A percentile compares a stretch with the other conserved stretches of the same genome.
Conservation (phyloP, 35 echinoderm and acorn worm genomes). For the Patiria miniata region DNA sequence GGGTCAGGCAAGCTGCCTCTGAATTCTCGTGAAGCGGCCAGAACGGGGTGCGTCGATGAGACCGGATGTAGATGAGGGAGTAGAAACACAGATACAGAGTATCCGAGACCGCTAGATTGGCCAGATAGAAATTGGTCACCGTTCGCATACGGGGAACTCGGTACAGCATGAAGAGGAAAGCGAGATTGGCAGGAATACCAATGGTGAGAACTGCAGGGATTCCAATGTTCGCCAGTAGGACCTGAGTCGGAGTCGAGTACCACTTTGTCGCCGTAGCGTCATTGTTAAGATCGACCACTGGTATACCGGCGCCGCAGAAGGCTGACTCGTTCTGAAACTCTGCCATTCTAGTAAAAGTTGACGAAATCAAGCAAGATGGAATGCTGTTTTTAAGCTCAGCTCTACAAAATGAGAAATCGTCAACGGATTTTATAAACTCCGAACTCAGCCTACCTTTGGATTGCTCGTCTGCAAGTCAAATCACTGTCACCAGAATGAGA, state of each 20-base stretch:
- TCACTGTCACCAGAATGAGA: too few species aligned
- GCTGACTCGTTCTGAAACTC: too few species aligned
- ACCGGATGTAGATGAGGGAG: background rate
- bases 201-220: background rate
- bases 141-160: conserved; percentile 26
- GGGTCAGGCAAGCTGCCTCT: background rate
- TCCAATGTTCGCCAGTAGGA: background rate
- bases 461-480: too few species aligned
- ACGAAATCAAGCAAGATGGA: too few species aligned
- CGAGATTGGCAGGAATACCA: conserved; percentile 7
- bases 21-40: background rate
- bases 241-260: background rate
- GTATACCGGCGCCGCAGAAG: background rate
- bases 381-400: too few species aligned
- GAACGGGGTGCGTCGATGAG: conserved; percentile 3
- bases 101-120: conserved; percentile 25
- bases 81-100: background rate
- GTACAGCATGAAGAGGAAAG: conserved; percentile 23
- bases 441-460: too few species aligned
- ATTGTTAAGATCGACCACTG: background rate
- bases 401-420: too few species aligned
- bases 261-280: background rate
- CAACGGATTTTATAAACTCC: too few species aligned
- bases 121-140: too few species aligned
- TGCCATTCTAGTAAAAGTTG: too few species aligned